Conservation (phyloP, 2,797 vertebrate genomes). For the Balearica regulorum region DNA sequence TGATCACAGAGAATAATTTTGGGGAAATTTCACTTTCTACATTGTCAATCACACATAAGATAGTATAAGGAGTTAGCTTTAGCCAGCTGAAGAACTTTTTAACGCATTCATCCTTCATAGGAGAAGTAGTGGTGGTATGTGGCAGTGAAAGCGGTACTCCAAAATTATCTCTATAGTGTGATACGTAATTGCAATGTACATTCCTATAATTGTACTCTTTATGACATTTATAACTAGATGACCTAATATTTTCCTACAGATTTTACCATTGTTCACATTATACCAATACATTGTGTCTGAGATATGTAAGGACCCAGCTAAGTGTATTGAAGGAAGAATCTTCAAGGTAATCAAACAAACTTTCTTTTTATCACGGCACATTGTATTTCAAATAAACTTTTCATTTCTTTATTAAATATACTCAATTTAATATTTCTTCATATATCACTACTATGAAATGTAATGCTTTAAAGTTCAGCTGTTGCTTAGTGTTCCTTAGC, state of each 20-base stretch:
- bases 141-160: neutral
- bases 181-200: neutral
- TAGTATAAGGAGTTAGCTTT: neutral
- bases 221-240: neutral
- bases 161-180: neutral
- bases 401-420: neutral
- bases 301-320: slow-evolving; percentile 83
- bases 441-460: neutral
- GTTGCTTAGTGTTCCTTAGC: neutral
- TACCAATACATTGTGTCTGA: slow-evolving; percentile 85
- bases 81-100: neutral
- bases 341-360: slow-evolving; percentile 83
- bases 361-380: neutral
- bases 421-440: neutral
- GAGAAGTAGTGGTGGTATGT: neutral
- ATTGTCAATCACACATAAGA: neutral
- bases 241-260: slow-evolving; percentile 69
- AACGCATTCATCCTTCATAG: neutral
- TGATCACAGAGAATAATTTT: neutral
- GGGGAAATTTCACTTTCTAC: neutral
- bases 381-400: neutral
- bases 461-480: neutral
- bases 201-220: neutral
- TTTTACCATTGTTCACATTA: slow-evolving; percentile 85
- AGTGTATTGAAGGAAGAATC: slow-evolving; percentile 83